Evolutionary conservation across 2,888 invertebrate genomes (phyloP), one percentile per base, ranked within the genome.

Genomic region (Neocrepidodera transversa): DNA sequence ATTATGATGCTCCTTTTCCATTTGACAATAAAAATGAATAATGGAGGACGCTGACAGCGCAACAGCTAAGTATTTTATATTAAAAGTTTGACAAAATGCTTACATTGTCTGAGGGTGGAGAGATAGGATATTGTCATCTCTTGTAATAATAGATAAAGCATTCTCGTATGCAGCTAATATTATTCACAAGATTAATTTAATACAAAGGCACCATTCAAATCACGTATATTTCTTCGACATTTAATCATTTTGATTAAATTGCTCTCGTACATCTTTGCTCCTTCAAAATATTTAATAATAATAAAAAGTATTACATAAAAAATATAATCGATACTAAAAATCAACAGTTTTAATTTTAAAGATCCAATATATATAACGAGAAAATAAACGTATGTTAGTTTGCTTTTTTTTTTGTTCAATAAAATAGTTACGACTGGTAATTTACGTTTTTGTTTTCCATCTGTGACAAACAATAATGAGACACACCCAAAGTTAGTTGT

Each of bases 31-130:
- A 62, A 59, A 55, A 66, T 68, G 68, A 68, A 61, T 68, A 68
- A 68, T 68, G 68, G 62, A 62, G 43, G 54, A 45, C 55, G 60
- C 48, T 67, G 65, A 66, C 64, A 67, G 68, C 63, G 52, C 64
- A 62, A 66, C 64, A 68, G 68, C 66, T 69, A 66, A 71, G 67
- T 70, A 72, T 73, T 73, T 74, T 74, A 73, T 74, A 76, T 76
- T 74, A 73, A 74, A 73, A 71, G 68, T 69, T 70, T 72, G 74
- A 75, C 74, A 75, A 74, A 73, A 70, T 71, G 74, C 72, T 71
- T 67, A 66, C 64, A 73, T 73, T 74, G 73, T 73, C 72, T 74
- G 74, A 73, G 74, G 71, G 72, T 68, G 70, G 71, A 73, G n/a
- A n/a, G 71, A 73, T 72, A 72, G 68, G 71, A 72, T 71, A 72